These are phyloP conservation scores for Anser brachyrhynchus DNA, from an alignment of 2,113 vertebrate species.

Conservation along the genomic window DNA sequence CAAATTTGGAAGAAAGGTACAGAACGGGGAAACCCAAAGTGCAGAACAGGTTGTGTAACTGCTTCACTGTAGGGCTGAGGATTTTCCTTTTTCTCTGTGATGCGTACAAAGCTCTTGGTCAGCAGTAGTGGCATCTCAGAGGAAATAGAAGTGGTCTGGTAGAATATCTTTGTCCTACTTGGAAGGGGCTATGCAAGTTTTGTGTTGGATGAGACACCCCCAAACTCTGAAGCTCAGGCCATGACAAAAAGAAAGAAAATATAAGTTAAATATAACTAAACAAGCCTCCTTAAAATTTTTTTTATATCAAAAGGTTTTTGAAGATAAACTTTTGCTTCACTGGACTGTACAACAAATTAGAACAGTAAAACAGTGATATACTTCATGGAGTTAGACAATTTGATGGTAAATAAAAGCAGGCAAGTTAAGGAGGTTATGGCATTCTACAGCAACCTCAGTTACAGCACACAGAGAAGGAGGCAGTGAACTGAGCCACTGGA, in stretches of 20 bases:
- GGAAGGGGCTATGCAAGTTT: background rate
- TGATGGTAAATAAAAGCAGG: background rate
- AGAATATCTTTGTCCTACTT: background rate
- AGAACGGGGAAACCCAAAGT: background rate
- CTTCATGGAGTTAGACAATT: background rate
- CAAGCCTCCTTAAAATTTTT: background rate
- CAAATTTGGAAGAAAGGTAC: background rate
- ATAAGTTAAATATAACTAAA: background rate
- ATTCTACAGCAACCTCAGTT: background rate
- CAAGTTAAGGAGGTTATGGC: background rate
- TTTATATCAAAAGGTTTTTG: background rate
- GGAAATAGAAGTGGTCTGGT: background rate
- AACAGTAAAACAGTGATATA: background rate
- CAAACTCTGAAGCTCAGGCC: background rate
- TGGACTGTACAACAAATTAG: background rate
- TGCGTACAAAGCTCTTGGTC: background rate
- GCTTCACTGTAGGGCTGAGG: background rate
- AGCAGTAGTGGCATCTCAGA: background rate
- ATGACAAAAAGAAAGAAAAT: background rate
- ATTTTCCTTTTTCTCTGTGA: background rate
- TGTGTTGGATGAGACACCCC: background rate
- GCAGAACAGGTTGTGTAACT: background rate
- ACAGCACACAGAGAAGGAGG: background rate
- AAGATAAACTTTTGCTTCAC: background rate
- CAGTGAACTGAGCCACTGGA: background rate